A percentile compares a stretch with the other conserved stretches of the same genome.
These are phyloP conservation scores for Ranitomeya variabilis DNA, from an alignment of 2,113 vertebrate genomes.

Conservation along the genomic window DNA sequence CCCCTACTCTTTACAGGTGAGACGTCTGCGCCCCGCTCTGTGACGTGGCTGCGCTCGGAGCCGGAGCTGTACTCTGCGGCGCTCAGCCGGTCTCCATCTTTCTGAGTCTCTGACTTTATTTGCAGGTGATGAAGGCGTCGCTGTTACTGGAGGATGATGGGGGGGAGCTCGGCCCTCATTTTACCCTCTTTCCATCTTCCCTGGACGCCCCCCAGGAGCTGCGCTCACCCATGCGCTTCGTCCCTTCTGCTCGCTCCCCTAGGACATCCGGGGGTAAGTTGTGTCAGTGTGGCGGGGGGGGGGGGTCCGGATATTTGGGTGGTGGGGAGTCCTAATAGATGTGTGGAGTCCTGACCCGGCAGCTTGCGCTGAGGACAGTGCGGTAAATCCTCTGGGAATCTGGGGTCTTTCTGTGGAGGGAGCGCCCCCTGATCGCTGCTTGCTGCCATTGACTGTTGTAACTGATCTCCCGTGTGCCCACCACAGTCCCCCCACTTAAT, in stretches of 20 bases:
- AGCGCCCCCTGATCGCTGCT: too few species aligned
- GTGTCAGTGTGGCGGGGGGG: not conserved
- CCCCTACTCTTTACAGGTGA: constrained; percentile 91
- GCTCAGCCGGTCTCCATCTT: not conserved
- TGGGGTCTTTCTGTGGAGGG: too few species aligned
- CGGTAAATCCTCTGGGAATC: too few species aligned
- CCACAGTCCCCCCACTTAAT: too few species aligned
- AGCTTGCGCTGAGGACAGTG: too few species aligned
- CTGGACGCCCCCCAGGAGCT: constrained; percentile 73
- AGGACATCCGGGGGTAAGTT: constrained; percentile 74
- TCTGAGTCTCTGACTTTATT: not conserved
- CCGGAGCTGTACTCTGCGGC: not conserved
- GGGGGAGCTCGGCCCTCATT: constrained; percentile 66
- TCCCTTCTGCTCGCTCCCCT: constrained; percentile 67
- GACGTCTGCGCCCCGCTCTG: not conserved
- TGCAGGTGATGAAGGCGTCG: constrained; percentile 96
- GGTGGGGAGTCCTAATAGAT: too few species aligned
- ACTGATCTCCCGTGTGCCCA: too few species aligned
- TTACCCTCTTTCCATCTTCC: constrained; percentile 61
- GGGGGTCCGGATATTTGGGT: too few species aligned
- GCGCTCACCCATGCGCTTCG: constrained; percentile 75
- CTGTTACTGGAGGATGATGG: constrained; percentile 86
- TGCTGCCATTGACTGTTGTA: too few species aligned
- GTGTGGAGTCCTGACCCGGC: too few species aligned
- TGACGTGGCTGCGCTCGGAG: not conserved